Evolutionary conservation across 2,888 invertebrate genomes (phyloP), one percentile per base, ranked within the genome.

Genomic region (Amphipyra berbera): DNA sequence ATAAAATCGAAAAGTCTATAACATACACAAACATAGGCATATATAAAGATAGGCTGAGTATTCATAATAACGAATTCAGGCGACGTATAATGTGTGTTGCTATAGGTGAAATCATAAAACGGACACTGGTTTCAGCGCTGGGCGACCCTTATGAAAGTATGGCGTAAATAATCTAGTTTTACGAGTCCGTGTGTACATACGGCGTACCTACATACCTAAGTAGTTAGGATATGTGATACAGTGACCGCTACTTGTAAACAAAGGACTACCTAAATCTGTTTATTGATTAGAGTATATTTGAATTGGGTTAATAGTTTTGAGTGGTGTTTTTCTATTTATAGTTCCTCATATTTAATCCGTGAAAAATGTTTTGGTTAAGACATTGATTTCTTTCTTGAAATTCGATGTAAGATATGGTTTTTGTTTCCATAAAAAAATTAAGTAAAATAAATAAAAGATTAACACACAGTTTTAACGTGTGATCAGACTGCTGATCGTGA

Each of bases 111-210:
- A 64, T 58, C 62, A 67, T 71, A 76, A 61, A 58, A 55, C 37
- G 75, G 62, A 56, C 72, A 63, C 59, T 60, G 72, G 62, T 75
- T 75, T 74, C 44, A 56, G 33, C 56, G 12, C 46, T 33, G 41
- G 42, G 13, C 67, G 67, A 75, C 67, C 72, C 54, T 67, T 74
- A 55, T 37, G 56, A 41, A 61, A 54, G 59, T 48, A 55, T 64
- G 59, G 48, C 61, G 64, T 71, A 61, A 75, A 75, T 75, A 74
- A 67, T 64, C 27, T 66, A 75, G 71, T 61, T 75, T 75, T 70
- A 75, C 44, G 71, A 63, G 42, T n/a, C 12, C 55, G 2, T 65
- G 38, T 65, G 15, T 46, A 47, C 44, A 15, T 41, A 12, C 15
- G 3, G 35, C 45, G 27, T 49, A 47, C n/a, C 44, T 54, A 72